Conservation (phyloP, 2,113 vertebrate genomes). For the Carassius auratus region DNA sequence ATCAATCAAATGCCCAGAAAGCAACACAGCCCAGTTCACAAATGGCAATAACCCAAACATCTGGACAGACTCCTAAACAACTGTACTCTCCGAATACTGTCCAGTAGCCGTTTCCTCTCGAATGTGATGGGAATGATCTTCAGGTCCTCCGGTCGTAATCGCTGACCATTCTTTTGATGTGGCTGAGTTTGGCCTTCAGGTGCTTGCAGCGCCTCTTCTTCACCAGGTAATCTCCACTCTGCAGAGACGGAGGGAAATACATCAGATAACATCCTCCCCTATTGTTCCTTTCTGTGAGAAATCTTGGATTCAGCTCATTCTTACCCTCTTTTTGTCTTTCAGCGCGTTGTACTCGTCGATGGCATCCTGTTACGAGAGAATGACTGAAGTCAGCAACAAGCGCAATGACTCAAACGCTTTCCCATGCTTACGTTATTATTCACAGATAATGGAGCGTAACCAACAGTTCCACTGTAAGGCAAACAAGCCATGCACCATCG, state of each 20-base stretch:
- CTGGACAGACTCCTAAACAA: background rate
- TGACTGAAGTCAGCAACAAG: slow-evolving; percentile 24
- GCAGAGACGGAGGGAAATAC: background rate
- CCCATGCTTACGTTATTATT: background rate
- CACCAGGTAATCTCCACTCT: slow-evolving; percentile 81
- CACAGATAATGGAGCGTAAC: too few relatives aligned
- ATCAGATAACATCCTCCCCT: background rate
- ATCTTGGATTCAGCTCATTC: background rate
- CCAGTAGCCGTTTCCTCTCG: background rate
- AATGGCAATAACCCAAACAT: background rate
- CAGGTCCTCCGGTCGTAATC: slow-evolving; percentile 77
- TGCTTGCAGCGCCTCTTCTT: slow-evolving; percentile 84
- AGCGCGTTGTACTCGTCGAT: slow-evolving; percentile 79
- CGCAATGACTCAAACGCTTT: background rate
- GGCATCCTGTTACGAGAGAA: slow-evolving; percentile 70
- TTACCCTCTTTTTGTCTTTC: slow-evolving; percentile 76
- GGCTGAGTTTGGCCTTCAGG: slow-evolving; percentile 84
- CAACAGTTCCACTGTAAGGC: background rate
- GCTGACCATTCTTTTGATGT: slow-evolving; percentile 88
- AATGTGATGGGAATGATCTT: slow-evolving; percentile 14
- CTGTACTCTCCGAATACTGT: too few relatives aligned
- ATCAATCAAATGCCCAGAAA: background rate
- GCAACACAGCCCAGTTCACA: background rate
- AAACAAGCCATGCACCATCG: background rate
- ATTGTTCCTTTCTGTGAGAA: background rate